phyloP scores from a whole-genome alignment of 2,113 vertebrate species.

The Scatophagus argus region DNA sequence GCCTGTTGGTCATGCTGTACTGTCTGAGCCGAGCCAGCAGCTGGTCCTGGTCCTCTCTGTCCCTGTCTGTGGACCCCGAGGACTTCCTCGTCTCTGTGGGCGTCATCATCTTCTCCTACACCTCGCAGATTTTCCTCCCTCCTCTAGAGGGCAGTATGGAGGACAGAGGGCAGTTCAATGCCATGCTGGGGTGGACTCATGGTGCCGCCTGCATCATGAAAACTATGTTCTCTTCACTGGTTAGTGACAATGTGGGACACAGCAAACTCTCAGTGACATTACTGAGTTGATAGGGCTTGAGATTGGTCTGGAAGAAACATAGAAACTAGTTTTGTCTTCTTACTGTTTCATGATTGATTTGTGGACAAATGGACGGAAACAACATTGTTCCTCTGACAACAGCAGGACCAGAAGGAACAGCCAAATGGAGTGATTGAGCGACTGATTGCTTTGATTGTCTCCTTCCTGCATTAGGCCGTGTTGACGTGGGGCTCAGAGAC shows the following conservation, averaged over 20 bases:
- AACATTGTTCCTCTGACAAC: neutral
- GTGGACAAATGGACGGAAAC: neutral
- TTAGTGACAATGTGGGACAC: slow-evolving; percentile 5
- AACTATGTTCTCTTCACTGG: slow-evolving; percentile 84
- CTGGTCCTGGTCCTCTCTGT: slow-evolving; percentile 84
- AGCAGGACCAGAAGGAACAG: neutral
- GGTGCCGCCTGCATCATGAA: slow-evolving; percentile 85
- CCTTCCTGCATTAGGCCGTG: slow-evolving; percentile 71
- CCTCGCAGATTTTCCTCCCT: slow-evolving; percentile 89
- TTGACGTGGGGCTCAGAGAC: slow-evolving; percentile 85
- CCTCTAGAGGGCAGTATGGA: slow-evolving; percentile 86
- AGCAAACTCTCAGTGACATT: neutral
- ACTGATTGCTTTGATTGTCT: slow-evolving; percentile 21
- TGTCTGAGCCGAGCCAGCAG: slow-evolving; percentile 80
- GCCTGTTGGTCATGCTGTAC: slow-evolving; percentile 83
- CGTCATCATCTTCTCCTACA: slow-evolving; percentile 91
- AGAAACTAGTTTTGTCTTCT: too few relatives aligned
- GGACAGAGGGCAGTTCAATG: slow-evolving; percentile 79
- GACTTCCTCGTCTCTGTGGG: slow-evolving; percentile 86
- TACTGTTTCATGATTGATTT: neutral
- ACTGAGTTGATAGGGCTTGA: neutral
- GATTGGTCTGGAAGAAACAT: neutral
- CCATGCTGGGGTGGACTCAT: slow-evolving; percentile 86
- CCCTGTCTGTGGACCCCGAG: slow-evolving; percentile 82
- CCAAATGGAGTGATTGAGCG: slow-evolving; percentile 25